Evolutionary conservation across 2,888 invertebrate genomes (phyloP).

Genomic region (Sphaeridia pumilis): DNA sequence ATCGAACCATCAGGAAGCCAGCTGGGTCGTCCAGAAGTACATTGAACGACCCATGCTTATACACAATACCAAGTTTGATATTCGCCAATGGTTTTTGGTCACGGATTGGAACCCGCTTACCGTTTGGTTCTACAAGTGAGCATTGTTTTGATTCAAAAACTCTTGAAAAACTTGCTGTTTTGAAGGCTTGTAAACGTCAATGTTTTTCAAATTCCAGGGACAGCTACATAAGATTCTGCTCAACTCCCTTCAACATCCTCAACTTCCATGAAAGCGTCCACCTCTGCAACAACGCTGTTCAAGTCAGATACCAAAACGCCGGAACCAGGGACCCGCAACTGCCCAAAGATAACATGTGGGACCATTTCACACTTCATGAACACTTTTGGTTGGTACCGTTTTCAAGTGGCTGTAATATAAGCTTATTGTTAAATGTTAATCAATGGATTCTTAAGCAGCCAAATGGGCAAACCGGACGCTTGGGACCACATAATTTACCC

Average conservation of each 20-base stretch:
- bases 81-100: slow-evolving; percentile 88
- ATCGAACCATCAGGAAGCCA: slow-evolving; percentile 50
- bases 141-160: background rate
- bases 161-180: background rate
- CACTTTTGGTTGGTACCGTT: slow-evolving; percentile 45
- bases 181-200: background rate
- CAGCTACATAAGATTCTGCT: slow-evolving; percentile 82
- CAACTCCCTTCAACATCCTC: slow-evolving; percentile 69
- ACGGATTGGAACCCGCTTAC: slow-evolving; percentile 81
- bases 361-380: slow-evolving; percentile 55
- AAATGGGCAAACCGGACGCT: slow-evolving; percentile 3
- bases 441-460: background rate
- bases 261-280: slow-evolving; percentile 87
- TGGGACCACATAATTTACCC: slow-evolving; percentile 53
- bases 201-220: slow-evolving; percentile 46
- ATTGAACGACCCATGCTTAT: slow-evolving; percentile 81
- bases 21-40: slow-evolving; percentile 86
- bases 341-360: slow-evolving; percentile 76
- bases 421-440: background rate
- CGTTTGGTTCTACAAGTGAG: slow-evolving; percentile 81
- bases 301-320: slow-evolving; percentile 56
- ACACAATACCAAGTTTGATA: slow-evolving; percentile 86
- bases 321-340: slow-evolving; percentile 46
- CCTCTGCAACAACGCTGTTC: slow-evolving; percentile 84
- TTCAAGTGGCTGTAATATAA: background rate